phyloP scores from a whole-genome alignment of 2,888 invertebrate species.

The Tethea ocularis region DNA sequence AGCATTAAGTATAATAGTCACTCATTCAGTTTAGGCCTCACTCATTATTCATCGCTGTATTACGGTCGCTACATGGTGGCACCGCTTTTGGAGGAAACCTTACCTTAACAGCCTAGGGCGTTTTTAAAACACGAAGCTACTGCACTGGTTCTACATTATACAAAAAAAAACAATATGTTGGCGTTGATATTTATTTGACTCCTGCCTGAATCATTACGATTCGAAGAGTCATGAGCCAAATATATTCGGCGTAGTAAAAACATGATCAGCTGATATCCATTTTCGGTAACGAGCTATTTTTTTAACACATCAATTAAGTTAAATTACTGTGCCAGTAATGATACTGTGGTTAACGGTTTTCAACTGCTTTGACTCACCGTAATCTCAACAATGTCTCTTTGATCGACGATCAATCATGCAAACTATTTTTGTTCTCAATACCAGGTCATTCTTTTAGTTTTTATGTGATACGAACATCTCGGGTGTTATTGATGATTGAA shows the following conservation, averaged over 20 bases:
- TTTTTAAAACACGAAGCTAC: too few species aligned
- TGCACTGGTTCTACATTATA: not conserved
- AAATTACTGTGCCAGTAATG: constrained; percentile 11
- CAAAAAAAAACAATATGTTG: not conserved
- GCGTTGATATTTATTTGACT: not conserved
- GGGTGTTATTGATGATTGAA: constrained; percentile 28
- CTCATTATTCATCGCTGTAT: too few species aligned
- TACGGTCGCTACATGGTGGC: too few species aligned
- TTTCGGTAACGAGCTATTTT: not conserved
- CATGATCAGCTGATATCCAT: not conserved
- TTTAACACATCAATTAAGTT: constrained; percentile 16
- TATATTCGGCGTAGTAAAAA: not conserved
- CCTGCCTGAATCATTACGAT: not conserved
- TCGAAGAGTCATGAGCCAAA: not conserved
- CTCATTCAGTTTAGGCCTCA: too few species aligned
- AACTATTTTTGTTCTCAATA: constrained; percentile 35
- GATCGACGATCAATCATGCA: constrained; percentile 37
- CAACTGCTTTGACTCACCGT: constrained; percentile 34
- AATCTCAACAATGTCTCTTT: constrained; percentile 37
- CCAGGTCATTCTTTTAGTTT: constrained; percentile 44
- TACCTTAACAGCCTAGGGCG: too few species aligned
- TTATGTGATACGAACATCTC: constrained; percentile 31
- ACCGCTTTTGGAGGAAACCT: too few species aligned
- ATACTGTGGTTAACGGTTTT: constrained; percentile 13
- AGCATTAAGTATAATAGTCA: too few species aligned